A percentile compares a stretch with the other conserved stretches of the same genome.
phyloP scores from a whole-genome alignment of 2,113 vertebrate genomes.

The Poicephalus meyeri region DNA sequence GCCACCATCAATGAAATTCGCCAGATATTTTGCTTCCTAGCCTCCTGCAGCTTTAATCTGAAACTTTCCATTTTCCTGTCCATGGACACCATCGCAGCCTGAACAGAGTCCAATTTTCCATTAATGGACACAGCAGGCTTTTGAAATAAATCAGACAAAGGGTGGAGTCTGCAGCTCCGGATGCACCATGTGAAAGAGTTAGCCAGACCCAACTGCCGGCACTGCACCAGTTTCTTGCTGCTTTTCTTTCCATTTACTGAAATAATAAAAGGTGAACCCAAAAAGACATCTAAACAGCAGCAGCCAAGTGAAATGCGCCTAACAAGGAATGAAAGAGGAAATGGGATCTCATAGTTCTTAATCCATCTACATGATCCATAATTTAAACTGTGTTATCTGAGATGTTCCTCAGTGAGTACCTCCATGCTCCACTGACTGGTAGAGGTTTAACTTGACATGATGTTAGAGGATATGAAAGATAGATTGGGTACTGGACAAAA shows the following conservation, averaged over 20 bases:
- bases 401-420: not conserved
- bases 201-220: not conserved
- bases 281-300: not conserved
- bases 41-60: slow-evolving; percentile 38
- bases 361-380: not conserved
- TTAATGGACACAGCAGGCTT: slow-evolving; percentile 28
- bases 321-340: not conserved
- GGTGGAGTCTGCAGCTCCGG: not conserved
- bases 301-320: not conserved
- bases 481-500: not conserved
- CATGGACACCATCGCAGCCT: slow-evolving; percentile 12
- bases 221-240: not conserved
- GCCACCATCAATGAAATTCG: slow-evolving; percentile 34
- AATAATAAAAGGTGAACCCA: not conserved
- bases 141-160: slow-evolving; percentile 8
- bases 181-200: not conserved
- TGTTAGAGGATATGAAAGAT: not conserved
- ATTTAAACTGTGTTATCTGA: not conserved
- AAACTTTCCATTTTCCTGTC: slow-evolving; percentile 57
- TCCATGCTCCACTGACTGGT: not conserved
- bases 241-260: not conserved
- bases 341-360: not conserved
- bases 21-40: slow-evolving; percentile 30
- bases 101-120: slow-evolving; percentile 44
- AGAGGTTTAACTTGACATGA: not conserved